Evolutionary conservation across 2,888 invertebrate genomes (phyloP), one percentile per base, ranked within the genome.

Genomic region (Brenthis hecate): DNA sequence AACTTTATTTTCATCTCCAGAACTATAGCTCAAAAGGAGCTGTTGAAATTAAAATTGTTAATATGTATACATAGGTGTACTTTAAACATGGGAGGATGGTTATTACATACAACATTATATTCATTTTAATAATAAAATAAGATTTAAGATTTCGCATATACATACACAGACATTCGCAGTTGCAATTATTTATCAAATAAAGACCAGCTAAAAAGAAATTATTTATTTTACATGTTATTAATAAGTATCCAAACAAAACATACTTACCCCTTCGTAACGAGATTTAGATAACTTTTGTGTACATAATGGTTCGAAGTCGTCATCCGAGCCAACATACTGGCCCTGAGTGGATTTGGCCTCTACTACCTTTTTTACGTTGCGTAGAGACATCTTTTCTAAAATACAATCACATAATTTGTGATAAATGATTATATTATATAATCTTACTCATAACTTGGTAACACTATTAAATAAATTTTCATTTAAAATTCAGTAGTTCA

Each of bases 301-400:
- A 72, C 78, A 83, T 0, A 78, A 69, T 0, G 86, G 85, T 51
- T 80, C 77, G 71, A 80, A 86, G 2, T 85, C 86, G 23, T 80
- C 85, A 70, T 84, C 84, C 2, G 85, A 84, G 32, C 77, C 78
- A 2, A 76, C 80, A 28, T 2, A 79, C 77, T 0, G 78, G 74
- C 0, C 80, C 77, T 0, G 81, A 81, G 23, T 80, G 47, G 63
- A 55, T 23, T 73, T 71, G 1, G 65, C 72, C 0, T 77, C 80
- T 43, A 68, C 71, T 1, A 79, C 11, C 62, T 81, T 86, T 1
- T 82, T 75, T 3, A 84, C 64, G 50, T 82, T 72, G 0, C 81
- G 75, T 13, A 71, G 68, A 0, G 81, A 80, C 80, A 81, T 81
- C 23, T 65, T 70, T 23, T 66, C 70, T 50, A 58, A 14, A 66